Base-by-base conservation (phyloP, 2,113 vertebrate genomes). In the Hippocampus comes region DNA sequence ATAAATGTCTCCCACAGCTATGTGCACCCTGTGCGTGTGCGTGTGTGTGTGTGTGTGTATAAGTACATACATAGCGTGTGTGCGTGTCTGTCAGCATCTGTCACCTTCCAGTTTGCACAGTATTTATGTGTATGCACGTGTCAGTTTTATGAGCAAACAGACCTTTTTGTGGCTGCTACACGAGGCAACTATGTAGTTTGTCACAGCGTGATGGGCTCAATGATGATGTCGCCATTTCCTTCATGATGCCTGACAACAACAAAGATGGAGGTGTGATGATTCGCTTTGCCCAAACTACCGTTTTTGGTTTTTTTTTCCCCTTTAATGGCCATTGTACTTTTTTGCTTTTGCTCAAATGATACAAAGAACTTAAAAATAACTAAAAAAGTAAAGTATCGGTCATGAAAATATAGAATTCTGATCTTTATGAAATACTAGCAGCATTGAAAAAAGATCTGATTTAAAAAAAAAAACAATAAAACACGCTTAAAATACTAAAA, bases 1-100 rank as follows among this genome's bases (percentile, higher is more conserved):
- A 78, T 71, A 82, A 81, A 79, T 71, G 71, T 60, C 78, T 84
- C 72, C 55, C 68, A 82, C 74, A 48, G 64, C 68, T 70, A 48
- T 42, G 18, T 20, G 72, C 68, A 81, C 78, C 74, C 64, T 53
- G 30, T 57, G 71, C 67, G 23, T 20, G 11, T 12, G n/a, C 1
- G n/a, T 11, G 11, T 27, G 9, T 15, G 5, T 2, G 2, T 23
- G 10, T 20, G 3, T 57, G 11, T 21, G 20, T 21, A 7, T n/a
- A 6, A 17, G 51, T 55, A 15, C 34, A 38, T 38, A 38, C 34
- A 38, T 38, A 7, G 34, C 34, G 5, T 38, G 34, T 6, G 34
- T 38, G 34, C 34, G 34, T 38, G 34, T 38, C 34, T 55, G 51
- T 55, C 17, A 23, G 53, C 53, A 23, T 48, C 69, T 79, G 51